phyloP scores from a whole-genome alignment of 1,140 invertebrate genomes.

The Antheraea pernyi region DNA sequence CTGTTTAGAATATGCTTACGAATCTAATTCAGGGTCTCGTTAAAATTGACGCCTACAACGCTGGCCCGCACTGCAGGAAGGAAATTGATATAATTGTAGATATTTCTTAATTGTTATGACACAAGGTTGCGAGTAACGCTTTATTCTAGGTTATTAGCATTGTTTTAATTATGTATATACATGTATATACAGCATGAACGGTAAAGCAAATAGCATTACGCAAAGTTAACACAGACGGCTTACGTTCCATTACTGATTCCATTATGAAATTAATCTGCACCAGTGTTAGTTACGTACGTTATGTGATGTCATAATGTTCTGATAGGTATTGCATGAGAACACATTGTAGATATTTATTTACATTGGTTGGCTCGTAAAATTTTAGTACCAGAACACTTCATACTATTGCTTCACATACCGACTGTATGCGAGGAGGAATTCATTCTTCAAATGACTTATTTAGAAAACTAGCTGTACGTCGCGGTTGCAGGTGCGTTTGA shows the following conservation, averaged over 20 bases:
- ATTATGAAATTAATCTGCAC: conserved; percentile 41
- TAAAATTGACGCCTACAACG: conserved; percentile 8
- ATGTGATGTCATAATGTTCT: conserved; percentile 19
- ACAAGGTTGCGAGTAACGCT: not conserved
- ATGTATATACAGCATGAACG: no score
- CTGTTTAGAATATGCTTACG: conserved; percentile 5
- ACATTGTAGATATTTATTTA: conserved; percentile 1
- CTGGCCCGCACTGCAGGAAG: conserved; percentile 13
- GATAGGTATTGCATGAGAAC: conserved; percentile 11
- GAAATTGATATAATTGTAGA: conserved; percentile 15
- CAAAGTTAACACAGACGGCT: conserved; percentile 17
- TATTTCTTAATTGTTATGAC: conserved; percentile 16
- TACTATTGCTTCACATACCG: no score
- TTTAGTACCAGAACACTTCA: no score
- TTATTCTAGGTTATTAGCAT: no score
- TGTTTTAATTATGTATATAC: no score
- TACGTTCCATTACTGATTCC: conserved; percentile 28
- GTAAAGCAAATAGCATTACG: not conserved
- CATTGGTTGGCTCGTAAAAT: conserved; percentile 8
- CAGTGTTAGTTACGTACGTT: conserved; percentile 33
- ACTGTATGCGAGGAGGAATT: no score
- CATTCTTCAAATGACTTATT: no score
- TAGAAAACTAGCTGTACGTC: no score
- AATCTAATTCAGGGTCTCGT: conserved; percentile 1
- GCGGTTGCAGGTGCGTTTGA: no score